Conservation (phyloP, 2,797 vertebrate species). For the Thripadectes ignobilis region DNA sequence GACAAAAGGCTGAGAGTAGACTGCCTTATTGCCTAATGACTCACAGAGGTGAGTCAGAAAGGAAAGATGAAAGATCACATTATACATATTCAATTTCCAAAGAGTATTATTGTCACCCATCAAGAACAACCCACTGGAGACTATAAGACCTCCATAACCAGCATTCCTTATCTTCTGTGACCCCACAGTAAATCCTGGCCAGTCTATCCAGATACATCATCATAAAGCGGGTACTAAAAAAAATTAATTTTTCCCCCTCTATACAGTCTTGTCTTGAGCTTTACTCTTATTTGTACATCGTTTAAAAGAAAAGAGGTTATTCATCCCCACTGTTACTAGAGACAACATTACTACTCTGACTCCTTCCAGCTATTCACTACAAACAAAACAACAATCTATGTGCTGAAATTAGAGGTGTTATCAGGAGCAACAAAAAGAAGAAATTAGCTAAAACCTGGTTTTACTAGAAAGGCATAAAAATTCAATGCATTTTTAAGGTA, state of each 20-base stretch:
- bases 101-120: not conserved
- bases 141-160: not conserved
- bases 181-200: not conserved
- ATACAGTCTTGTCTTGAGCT: not conserved
- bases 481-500: not conserved
- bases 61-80: not conserved
- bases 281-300: not conserved
- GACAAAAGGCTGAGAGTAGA: not conserved
- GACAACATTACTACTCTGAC: not conserved
- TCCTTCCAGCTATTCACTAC: not conserved
- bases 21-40: not conserved
- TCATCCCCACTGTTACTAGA: not conserved
- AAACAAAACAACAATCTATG: not conserved
- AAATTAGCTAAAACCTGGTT: not conserved
- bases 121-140: not conserved
- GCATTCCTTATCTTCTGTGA: not conserved
- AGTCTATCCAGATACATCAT: not conserved
- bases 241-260: too few relatives aligned
- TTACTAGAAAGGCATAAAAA: not conserved
- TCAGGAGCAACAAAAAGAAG: not conserved
- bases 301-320: not conserved
- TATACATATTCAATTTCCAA: not conserved
- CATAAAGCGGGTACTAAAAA: not conserved
- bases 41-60: not conserved
- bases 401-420: not conserved